Evolutionary conservation across 2,113 vertebrate species (phyloP).

Genomic region (Oncorhynchus masou): DNA sequence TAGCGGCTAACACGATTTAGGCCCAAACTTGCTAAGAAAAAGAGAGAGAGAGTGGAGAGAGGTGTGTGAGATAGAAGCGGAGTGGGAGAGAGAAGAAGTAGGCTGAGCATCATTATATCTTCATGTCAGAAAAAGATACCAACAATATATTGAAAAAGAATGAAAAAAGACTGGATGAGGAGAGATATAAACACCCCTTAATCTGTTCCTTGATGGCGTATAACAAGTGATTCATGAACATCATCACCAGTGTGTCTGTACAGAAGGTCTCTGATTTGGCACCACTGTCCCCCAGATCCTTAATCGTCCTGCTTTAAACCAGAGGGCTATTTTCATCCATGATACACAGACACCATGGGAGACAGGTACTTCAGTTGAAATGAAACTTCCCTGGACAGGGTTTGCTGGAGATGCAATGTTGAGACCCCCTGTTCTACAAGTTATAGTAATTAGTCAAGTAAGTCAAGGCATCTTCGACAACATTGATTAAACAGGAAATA

Average conservation of each 20-base stretch:
- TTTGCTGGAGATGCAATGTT: conserved; percentile 27
- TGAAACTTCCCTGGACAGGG: not conserved
- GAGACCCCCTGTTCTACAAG: no score
- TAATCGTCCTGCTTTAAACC: conserved; percentile 6
- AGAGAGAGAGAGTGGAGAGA: not conserved
- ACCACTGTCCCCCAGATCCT: not conserved
- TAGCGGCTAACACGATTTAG: no score
- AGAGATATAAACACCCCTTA: not conserved
- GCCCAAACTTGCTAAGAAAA: no score
- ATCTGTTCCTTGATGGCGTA: conserved; percentile 11
- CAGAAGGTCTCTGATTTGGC: not conserved
- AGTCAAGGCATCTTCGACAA: not conserved
- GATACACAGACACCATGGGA: no score
- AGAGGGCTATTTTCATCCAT: not conserved
- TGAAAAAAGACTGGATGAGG: not conserved
- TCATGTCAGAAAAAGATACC: not conserved
- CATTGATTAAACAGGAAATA: conserved; percentile 53
- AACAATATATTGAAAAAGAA: not conserved
- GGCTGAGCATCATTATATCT: not conserved
- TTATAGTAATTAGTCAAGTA: not conserved
- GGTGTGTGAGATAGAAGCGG: not conserved
- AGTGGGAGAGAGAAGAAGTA: not conserved
- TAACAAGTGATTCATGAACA: conserved; percentile 13
- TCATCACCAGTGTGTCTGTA: not conserved
- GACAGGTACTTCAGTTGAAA: no score